These are phyloP conservation scores for Nothocercus julius DNA, from an alignment of 2,113 vertebrate genomes.

Conservation along the genomic window DNA sequence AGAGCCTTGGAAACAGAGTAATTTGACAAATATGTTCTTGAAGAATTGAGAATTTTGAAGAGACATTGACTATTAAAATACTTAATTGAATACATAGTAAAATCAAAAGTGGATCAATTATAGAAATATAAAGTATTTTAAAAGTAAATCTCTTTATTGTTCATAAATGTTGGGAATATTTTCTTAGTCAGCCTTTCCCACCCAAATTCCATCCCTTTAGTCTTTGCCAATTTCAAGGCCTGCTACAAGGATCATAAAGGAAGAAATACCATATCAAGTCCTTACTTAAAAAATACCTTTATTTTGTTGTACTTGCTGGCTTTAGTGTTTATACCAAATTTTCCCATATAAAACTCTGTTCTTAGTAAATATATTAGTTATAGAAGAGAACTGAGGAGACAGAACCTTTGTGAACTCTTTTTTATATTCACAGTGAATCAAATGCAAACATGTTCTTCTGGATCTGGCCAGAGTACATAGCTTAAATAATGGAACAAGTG, in stretches of 20 bases:
- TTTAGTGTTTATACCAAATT: background rate
- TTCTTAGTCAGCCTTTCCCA: background rate
- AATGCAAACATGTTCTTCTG: constrained; percentile 9
- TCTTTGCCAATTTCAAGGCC: background rate
- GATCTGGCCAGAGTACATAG: background rate
- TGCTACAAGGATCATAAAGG: background rate
- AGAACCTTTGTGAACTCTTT: background rate
- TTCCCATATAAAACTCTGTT: background rate
- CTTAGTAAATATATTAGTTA: background rate
- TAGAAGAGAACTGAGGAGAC: background rate
- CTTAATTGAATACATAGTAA: background rate
- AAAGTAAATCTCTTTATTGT: background rate
- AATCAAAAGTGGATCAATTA: background rate
- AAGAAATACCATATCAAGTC: background rate
- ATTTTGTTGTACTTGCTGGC: background rate
- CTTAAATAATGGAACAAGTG: constrained; percentile 30
- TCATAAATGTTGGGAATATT: background rate
- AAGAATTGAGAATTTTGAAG: background rate
- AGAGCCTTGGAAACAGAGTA: background rate
- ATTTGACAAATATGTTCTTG: background rate
- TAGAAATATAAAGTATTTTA: background rate
- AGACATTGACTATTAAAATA: background rate
- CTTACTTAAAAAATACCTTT: background rate
- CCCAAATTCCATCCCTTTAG: background rate
- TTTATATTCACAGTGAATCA: background rate